Conservation (phyloP, 2,888 invertebrate species). For the Eulithis testata region DNA sequence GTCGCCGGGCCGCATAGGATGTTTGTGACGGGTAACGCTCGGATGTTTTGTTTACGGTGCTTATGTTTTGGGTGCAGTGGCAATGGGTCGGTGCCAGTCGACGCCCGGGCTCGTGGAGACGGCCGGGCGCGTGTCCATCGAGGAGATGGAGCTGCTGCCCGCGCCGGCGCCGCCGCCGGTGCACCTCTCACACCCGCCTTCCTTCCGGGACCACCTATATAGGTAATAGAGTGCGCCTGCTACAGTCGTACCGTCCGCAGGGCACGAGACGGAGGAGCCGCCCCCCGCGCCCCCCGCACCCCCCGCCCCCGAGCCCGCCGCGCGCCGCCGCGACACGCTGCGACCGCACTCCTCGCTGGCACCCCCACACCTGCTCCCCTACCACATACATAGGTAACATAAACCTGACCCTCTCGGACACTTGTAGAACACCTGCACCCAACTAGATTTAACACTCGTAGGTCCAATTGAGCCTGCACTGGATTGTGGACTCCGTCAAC, state of each 20-base stretch:
- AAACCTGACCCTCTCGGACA: background rate
- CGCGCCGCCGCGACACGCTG: constrained; percentile 67
- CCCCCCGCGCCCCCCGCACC: constrained; percentile 8
- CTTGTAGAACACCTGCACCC: constrained; percentile 5
- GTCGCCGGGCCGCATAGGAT: constrained; percentile 29
- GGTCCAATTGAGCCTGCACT: background rate
- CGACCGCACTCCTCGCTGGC: constrained; percentile 59
- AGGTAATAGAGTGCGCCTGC: constrained; percentile 58
- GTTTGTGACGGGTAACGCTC: constrained; percentile 38
- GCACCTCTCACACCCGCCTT: constrained; percentile 78
- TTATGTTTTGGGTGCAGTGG: constrained; percentile 85
- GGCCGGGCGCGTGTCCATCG: constrained; percentile 93
- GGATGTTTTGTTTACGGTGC: constrained; percentile 36
- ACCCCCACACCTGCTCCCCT: constrained; percentile 51
- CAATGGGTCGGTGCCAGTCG: constrained; percentile 97
- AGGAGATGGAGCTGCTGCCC: constrained; percentile 82
- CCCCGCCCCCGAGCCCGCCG: background rate
- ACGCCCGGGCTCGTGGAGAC: constrained; percentile 98
- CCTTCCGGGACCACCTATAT: constrained; percentile 83
- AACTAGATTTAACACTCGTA: constrained; percentile 1
- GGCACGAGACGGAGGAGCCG: constrained; percentile 21
- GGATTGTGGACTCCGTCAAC: background rate
- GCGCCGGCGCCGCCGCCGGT: constrained; percentile 69
- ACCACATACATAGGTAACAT: constrained; percentile 49
- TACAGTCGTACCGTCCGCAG: constrained; percentile 27